Evolutionary conservation across 2,797 vertebrate genomes (phyloP).

Genomic region (Gymnoscopelus braueri): DNA sequence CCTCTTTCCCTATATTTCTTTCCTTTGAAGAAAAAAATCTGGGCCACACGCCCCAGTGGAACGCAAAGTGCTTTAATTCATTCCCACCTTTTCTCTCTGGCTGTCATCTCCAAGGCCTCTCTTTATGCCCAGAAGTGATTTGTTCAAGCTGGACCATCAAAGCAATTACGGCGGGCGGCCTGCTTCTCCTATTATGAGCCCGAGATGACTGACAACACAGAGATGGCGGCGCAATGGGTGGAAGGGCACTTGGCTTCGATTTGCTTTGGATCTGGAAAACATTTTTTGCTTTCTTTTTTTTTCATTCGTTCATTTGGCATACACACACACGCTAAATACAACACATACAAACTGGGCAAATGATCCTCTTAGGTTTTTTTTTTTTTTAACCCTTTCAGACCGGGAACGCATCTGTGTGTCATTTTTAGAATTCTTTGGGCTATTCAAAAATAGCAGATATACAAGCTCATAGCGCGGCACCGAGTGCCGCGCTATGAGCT

Average conservation of each 20-base stretch:
- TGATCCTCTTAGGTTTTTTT: conserved; percentile 18
- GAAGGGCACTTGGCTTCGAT: conserved; percentile 80
- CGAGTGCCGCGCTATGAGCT: too few relatives aligned
- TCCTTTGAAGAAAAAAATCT: conserved; percentile 88
- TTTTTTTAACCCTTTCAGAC: conserved; percentile 32
- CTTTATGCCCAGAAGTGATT: conserved; percentile 99
- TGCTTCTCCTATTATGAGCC: conserved; percentile 91
- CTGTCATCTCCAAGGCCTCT: conserved; percentile 94
- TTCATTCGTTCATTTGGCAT: conserved; percentile 43
- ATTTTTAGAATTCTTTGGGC: too few relatives aligned
- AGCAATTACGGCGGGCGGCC: conserved; percentile 96
- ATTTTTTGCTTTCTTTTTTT: conserved; percentile 47
- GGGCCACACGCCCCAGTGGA: conserved; percentile 98
- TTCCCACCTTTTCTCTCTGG: conserved; percentile 98
- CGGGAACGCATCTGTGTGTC: too few relatives aligned
- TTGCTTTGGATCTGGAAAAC: conserved; percentile 77
- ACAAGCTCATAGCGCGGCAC: too few relatives aligned
- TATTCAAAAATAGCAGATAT: too few relatives aligned
- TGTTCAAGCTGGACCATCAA: conserved; percentile 98
- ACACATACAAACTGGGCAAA: conserved; percentile 67
- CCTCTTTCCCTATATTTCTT: conserved; percentile 80
- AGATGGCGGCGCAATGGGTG: conserved; percentile 55
- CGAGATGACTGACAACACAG: conserved; percentile 95
- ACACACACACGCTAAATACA: conserved; percentile 58
- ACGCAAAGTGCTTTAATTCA: conserved; percentile 97